These are phyloP conservation scores for Mantis religiosa DNA, from an alignment of 2,888 invertebrate genomes.

Conservation along the genomic window DNA sequence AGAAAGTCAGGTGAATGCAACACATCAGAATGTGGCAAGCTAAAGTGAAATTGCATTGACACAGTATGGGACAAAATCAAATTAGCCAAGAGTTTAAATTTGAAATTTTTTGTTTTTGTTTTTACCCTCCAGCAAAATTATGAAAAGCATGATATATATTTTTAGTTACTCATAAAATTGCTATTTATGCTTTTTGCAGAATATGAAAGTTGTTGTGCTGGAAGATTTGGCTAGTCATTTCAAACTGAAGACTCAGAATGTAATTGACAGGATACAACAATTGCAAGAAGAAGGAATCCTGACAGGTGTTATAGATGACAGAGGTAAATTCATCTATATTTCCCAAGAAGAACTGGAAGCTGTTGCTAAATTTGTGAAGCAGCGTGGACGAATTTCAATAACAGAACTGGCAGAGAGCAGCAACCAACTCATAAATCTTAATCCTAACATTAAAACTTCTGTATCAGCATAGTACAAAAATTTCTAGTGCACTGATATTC, in stretches of 20 bases:
- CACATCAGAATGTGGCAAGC: too few relatives aligned
- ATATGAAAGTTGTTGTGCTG: slow-evolving; percentile 85
- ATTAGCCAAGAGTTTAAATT: too few relatives aligned
- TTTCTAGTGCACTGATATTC: too few relatives aligned
- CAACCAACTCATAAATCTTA: slow-evolving; percentile 84
- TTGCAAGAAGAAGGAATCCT: slow-evolving; percentile 76
- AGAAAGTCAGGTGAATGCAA: too few relatives aligned
- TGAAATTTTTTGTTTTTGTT: too few relatives aligned
- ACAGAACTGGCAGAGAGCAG: slow-evolving; percentile 91
- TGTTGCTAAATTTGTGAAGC: slow-evolving; percentile 92
- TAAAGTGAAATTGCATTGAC: too few relatives aligned
- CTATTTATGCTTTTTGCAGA: slow-evolving; percentile 46
- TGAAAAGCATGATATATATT: too few relatives aligned
- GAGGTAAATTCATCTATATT: slow-evolving; percentile 98
- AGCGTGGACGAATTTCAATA: slow-evolving; percentile 91
- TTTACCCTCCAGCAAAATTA: too few relatives aligned
- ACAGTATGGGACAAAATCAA: too few relatives aligned
- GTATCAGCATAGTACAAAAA: neutral
- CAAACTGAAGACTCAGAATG: slow-evolving; percentile 84
- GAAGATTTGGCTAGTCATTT: slow-evolving; percentile 92
- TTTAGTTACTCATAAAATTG: too few relatives aligned
- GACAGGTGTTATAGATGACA: slow-evolving; percentile 95
- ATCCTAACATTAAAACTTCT: slow-evolving; percentile 37
- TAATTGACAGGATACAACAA: slow-evolving; percentile 80
- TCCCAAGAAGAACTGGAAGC: slow-evolving; percentile 84